These are phyloP conservation scores for Lophius americanus DNA, from an alignment of 2,797 vertebrate genomes.

Conservation along the genomic window DNA sequence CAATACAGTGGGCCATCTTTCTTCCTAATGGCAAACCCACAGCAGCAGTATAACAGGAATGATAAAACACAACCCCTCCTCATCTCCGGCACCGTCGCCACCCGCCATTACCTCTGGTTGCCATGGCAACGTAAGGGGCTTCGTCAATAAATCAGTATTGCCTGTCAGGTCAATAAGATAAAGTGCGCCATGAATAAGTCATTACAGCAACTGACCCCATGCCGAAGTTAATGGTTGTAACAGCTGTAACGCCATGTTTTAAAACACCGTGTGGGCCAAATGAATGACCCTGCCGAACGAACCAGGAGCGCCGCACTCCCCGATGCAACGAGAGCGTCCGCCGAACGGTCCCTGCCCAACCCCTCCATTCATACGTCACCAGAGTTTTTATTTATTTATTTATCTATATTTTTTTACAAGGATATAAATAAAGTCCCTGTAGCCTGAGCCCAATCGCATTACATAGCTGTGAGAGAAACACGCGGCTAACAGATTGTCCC, in stretches of 20 bases:
- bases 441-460: constrained; percentile 80
- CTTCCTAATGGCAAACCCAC: constrained; percentile 81
- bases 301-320: constrained; percentile 30
- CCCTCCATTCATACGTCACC: constrained; percentile 66
- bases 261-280: constrained; percentile 56
- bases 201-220: constrained; percentile 77
- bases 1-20: constrained; percentile 73
- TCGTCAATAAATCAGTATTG: constrained; percentile 78
- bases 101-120: constrained; percentile 78
- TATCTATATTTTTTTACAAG: constrained; percentile 58
- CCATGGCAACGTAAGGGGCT: constrained; percentile 72
- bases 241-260: constrained; percentile 75
- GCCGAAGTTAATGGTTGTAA: constrained; percentile 73
- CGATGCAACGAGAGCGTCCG: constrained; percentile 54
- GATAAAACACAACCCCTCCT: constrained; percentile 71
- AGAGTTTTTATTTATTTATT: constrained; percentile 56
- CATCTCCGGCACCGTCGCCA: constrained; percentile 63
- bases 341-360: constrained; percentile 53
- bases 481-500: constrained; percentile 88
- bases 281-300: constrained; percentile 51
- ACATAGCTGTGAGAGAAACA: constrained; percentile 85
- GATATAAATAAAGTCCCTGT: constrained; percentile 89
- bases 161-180: constrained; percentile 80
- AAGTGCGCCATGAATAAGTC: constrained; percentile 78
- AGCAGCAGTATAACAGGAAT: constrained; percentile 77